phyloP scores from a whole-genome alignment of 2,797 vertebrate species.

The Urocyon cinereoargenteus region DNA sequence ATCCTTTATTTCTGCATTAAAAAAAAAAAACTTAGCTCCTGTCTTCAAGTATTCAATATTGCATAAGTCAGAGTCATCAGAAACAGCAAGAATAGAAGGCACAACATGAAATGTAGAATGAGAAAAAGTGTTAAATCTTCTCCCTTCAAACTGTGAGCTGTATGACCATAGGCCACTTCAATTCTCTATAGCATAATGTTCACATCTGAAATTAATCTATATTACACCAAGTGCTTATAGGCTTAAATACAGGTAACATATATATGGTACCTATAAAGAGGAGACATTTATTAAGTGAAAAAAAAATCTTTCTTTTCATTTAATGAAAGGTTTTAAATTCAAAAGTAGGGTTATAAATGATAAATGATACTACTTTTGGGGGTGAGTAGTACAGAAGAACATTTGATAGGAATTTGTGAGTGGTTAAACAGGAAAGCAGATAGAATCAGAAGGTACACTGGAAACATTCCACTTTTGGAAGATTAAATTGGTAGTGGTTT shows the following conservation, averaged over 20 bases:
- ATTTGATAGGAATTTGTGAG: neutral
- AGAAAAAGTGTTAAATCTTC: neutral
- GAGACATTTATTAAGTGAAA: neutral
- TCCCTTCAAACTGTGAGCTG: neutral
- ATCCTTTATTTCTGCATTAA: neutral
- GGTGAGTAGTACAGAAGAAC: neutral
- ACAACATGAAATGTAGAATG: neutral
- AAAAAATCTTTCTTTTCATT: neutral
- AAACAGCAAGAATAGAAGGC: neutral
- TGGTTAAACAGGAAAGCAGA: neutral
- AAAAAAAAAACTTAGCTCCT: neutral
- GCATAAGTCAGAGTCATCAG: neutral
- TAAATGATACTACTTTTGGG: conserved; percentile 24
- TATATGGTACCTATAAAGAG: neutral
- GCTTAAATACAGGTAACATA: neutral
- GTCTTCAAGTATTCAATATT: neutral
- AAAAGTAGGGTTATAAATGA: neutral
- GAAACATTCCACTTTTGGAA: conserved; percentile 2
- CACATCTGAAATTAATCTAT: neutral
- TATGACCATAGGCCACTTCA: neutral
- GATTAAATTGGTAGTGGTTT: neutral
- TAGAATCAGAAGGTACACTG: neutral
- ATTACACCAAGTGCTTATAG: neutral
- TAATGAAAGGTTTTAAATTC: conserved; percentile 26
- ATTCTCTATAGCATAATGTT: neutral